phyloP scores from a whole-genome alignment of 2,797 vertebrate genomes.

The Sarcoramphus papa region DNA sequence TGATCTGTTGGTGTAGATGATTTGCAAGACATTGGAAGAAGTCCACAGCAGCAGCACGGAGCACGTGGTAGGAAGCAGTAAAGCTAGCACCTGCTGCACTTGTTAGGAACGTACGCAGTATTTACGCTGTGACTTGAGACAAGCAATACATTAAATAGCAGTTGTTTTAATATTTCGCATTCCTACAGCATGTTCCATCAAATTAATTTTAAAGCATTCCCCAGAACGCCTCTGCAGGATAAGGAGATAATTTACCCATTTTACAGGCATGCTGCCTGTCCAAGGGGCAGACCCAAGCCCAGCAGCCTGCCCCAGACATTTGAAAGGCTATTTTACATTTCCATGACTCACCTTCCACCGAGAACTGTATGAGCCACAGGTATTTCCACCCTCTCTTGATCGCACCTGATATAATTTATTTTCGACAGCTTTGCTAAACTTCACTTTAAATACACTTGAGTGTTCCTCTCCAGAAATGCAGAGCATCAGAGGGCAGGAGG shows the following conservation, averaged over 20 bases:
- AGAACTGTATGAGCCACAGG: not conserved
- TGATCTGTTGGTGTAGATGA: not conserved
- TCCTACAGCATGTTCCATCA: not conserved
- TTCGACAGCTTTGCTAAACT: not conserved
- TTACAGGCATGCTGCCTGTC: not conserved
- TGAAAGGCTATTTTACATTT: not conserved
- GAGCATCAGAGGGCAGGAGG: not conserved
- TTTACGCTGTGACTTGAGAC: not conserved
- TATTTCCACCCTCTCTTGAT: not conserved
- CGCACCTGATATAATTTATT: not conserved
- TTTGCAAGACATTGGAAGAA: not conserved
- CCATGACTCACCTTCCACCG: not conserved
- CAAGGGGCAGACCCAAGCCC: not conserved
- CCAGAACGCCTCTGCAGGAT: not conserved
- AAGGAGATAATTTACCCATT: not conserved
- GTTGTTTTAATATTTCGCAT: not conserved
- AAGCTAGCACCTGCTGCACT: not conserved
- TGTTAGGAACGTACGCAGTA: accelerated
- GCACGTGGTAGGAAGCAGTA: accelerated
- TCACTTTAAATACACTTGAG: not conserved
- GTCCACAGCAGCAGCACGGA: not conserved
- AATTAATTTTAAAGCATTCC: not conserved
- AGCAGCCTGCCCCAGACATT: not conserved
- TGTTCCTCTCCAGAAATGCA: not conserved
- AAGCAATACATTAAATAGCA: not conserved